These are phyloP conservation scores for Pocillopora meandrina DNA, from an alignment of 92 coral and sea anemone genomes.

Conservation along the genomic window DNA sequence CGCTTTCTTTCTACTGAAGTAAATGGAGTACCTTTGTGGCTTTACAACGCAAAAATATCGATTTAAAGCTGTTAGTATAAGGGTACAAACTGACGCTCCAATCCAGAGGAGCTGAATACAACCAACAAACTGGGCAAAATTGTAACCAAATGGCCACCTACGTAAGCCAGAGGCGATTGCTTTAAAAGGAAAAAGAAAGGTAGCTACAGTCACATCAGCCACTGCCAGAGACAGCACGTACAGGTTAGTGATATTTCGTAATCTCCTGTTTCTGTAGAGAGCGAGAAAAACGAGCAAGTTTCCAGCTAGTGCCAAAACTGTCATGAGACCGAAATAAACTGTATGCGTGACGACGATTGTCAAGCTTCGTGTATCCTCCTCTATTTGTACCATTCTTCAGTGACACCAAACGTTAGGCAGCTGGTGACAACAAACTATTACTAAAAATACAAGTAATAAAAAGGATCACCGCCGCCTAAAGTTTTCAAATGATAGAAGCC, in stretches of 20 bases:
- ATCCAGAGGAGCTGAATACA: neutral
- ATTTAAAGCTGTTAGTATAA: too few relatives aligned
- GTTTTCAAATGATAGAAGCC: too few relatives aligned
- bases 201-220: neutral
- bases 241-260: neutral
- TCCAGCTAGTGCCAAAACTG: neutral
- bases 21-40: too few relatives aligned
- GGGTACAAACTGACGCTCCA: too few relatives aligned
- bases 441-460: too few relatives aligned
- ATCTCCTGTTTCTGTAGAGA: neutral
- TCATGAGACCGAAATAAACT: neutral
- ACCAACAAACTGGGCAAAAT: neutral
- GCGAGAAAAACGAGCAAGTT: neutral
- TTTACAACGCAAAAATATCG: too few relatives aligned
- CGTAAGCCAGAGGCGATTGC: neutral
- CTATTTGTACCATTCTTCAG: too few relatives aligned
- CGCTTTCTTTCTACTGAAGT: too few relatives aligned
- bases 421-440: too few relatives aligned
- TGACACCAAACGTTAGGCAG: too few relatives aligned
- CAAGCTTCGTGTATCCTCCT: neutral
- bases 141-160: neutral
- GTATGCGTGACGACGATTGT: neutral
- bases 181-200: neutral
- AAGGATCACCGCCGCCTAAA: too few relatives aligned
- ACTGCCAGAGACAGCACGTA: conserved; percentile 8